Conservation (phyloP, 2,888 invertebrate genomes). For the Itoplectis maculator region DNA sequence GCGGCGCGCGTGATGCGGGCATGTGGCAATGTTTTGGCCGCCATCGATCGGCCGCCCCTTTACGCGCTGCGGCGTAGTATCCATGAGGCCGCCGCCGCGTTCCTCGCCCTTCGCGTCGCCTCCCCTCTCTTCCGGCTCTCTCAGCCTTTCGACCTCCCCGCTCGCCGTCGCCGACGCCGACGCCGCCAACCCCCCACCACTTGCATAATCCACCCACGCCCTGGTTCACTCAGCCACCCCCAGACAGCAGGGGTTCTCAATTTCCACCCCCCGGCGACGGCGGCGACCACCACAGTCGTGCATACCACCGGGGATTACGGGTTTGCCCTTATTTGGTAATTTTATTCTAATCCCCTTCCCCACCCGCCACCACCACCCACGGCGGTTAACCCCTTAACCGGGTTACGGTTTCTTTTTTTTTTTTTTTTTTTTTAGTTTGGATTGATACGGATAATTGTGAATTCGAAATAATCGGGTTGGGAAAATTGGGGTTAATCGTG, state of each 20-base stretch:
- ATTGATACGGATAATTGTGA: too few species aligned
- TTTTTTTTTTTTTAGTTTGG: too few species aligned
- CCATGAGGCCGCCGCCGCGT: constrained; percentile 67
- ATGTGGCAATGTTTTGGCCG: constrained; percentile 85
- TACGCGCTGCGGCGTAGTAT: constrained; percentile 80
- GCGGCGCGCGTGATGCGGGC: constrained; percentile 73
- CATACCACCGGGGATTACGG: constrained; percentile 13
- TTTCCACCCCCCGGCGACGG: constrained; percentile 25
- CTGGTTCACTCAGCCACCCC: constrained; percentile 81
- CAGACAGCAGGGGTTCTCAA: constrained; percentile 79
- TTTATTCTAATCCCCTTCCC: not conserved
- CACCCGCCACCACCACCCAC: too few species aligned
- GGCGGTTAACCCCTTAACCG: not conserved
- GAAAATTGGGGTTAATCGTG: too few species aligned
- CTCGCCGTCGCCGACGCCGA: not conserved
- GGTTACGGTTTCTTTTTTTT: not conserved
- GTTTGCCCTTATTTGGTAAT: constrained; percentile 7
- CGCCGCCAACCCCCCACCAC: constrained; percentile 67
- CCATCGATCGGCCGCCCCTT: constrained; percentile 82
- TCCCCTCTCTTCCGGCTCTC: constrained; percentile 39
- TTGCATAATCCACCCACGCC: constrained; percentile 82
- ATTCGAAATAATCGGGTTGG: too few species aligned
- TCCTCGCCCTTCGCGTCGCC: constrained; percentile 55
- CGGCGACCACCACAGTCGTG: not conserved
- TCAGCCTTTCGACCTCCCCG: constrained; percentile 50